phyloP scores from a whole-genome alignment of 2,888 invertebrate species.

The Metallyticus violacea region DNA sequence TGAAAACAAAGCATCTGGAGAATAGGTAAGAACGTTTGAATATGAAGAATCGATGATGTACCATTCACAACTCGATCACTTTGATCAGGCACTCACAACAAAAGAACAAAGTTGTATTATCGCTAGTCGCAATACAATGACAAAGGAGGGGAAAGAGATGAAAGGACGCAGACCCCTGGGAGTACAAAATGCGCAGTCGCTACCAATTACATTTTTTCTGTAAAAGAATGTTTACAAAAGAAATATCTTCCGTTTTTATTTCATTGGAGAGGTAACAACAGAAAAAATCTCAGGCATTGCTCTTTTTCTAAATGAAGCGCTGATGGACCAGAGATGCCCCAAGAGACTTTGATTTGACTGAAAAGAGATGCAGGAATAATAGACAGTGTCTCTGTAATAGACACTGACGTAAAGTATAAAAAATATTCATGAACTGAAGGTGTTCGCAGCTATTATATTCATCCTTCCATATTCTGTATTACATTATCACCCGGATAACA shows the following conservation, averaged over 20 bases:
- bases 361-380: not conserved
- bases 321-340: not conserved
- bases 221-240: not conserved
- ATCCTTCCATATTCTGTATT: too few relatives aligned
- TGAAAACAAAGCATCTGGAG: not conserved
- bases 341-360: not conserved
- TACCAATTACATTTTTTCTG: not conserved
- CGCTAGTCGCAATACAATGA: not conserved
- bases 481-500: too few relatives aligned
- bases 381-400: not conserved
- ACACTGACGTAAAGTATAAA: not conserved
- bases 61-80: not conserved
- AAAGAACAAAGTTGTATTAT: not conserved
- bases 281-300: not conserved
- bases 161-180: not conserved
- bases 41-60: not conserved
- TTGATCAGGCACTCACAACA: not conserved
- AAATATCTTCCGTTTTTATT: not conserved
- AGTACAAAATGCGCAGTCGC: not conserved
- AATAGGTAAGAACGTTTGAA: not conserved
- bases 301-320: not conserved
- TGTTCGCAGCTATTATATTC: not conserved
- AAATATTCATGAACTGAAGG: not conserved
- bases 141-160: not conserved
- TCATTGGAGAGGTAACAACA: not conserved